Base-by-base conservation (phyloP, 2,797 vertebrate genomes). In the Lutjanus argentimaculatus region DNA sequence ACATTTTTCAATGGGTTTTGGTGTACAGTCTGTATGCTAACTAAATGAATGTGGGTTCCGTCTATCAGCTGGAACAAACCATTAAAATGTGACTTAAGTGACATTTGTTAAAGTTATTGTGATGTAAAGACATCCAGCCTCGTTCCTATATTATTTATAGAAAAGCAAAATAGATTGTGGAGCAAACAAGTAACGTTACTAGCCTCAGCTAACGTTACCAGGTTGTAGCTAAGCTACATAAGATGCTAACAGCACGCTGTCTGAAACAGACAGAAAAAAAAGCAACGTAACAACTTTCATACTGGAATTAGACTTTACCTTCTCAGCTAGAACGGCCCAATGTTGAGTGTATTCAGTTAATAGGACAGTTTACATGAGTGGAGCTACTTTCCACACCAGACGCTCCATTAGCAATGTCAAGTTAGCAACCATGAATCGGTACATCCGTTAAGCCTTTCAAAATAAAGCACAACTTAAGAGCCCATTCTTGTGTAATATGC, bases 381-480 rank as follows among this genome's bases (percentile, higher is more conserved):
- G 5, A 9, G 51, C 59, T 51, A 3, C 13, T 63, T n/a, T 45
- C 1, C 1, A 19, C 61, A 42, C 4, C 1, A 43, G 11, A 36
- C 6, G 12, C 42, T 6, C 53, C 14, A n/a, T 21, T 21, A 52
- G 56, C 8, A 16, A 0, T 13, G 0, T 58, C 53, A 66, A 30
- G 48, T 0, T 64, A 40, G 19, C 21, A 13, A n/a, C 7, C 43
- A n/a, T 0, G 0, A 53, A 0, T 11, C 0, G 40, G 30, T 36
- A 65, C 68, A 42, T 72, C 62, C 77, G 82, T 1, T 4, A 12
- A 21, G 13, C 30, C 17, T 22, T 84, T 88, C 88, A 84, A 75
- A 87, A 67, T 82, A 86, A 80, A 13, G 6, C 21, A 10, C 17
- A n/a, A 3, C 2, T 0, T 1, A 8, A 13, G 14, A 8, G 11